Conservation (phyloP, 2,797 vertebrate species). For the Xiphorhynchus erythropygius region DNA sequence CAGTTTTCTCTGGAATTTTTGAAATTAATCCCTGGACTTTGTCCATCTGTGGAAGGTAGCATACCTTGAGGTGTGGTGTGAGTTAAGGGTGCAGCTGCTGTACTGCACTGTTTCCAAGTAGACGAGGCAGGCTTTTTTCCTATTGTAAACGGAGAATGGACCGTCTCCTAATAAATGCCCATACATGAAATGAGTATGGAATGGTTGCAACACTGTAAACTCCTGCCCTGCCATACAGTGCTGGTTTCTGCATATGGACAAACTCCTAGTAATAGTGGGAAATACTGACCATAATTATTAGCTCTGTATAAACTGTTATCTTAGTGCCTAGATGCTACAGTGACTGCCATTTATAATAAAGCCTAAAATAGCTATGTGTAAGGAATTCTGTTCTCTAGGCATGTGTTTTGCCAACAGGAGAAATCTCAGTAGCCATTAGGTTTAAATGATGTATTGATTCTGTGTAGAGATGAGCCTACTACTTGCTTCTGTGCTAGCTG, state of each 20-base stretch:
- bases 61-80: accelerated
- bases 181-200: background rate
- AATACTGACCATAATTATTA: conserved; percentile 6
- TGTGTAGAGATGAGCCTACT: background rate
- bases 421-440: background rate
- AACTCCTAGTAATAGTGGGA: background rate
- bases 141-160: background rate
- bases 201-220: background rate
- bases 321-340: conserved; percentile 62
- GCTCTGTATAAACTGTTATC: conserved; percentile 28
- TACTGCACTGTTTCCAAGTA: background rate
- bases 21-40: background rate
- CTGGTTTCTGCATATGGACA: background rate
- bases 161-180: background rate
- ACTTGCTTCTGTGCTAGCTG: background rate
- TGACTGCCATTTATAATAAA: conserved; percentile 56
- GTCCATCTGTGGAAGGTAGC: background rate
- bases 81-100: background rate
- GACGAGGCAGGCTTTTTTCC: background rate
- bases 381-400: background rate
- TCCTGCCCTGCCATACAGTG: background rate
- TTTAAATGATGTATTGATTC: background rate
- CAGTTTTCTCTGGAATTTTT: conserved; percentile 22
- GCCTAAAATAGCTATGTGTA: background rate
- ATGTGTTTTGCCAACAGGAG: background rate